These are phyloP conservation scores for Paracyclopina nana DNA, from an alignment of 1,140 invertebrate species.

Conservation along the genomic window DNA sequence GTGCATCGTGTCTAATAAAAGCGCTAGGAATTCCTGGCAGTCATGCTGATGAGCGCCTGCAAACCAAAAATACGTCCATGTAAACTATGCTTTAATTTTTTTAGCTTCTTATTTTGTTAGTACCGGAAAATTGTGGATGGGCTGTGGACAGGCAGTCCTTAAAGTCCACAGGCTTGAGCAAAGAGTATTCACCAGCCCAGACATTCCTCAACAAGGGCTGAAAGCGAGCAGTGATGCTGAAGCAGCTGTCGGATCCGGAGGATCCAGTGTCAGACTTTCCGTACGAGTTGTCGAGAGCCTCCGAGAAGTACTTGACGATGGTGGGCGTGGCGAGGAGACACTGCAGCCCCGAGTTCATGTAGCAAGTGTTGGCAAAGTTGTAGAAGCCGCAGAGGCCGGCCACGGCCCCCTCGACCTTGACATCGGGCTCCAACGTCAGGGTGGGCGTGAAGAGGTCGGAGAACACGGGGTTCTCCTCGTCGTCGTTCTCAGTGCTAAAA, in stretches of 20 bases:
- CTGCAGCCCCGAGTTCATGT: constrained; percentile 30
- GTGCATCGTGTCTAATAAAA: constrained; percentile 42
- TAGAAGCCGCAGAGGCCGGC: constrained; percentile 28
- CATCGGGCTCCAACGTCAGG: no score
- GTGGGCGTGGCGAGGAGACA: constrained; percentile 27
- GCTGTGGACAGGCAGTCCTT: constrained; percentile 37
- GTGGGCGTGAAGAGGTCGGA: no score
- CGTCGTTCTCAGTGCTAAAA: no score
- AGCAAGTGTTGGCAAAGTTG: constrained; percentile 36
- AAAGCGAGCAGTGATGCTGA: not conserved
- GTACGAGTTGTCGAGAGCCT: not conserved
- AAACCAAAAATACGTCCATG: no score
- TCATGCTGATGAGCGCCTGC: constrained; percentile 40
- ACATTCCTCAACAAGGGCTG: not conserved
- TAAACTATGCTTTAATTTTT: no score
- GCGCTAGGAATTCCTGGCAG: constrained; percentile 47
- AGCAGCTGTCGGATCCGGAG: no score
- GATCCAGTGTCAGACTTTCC: not conserved
- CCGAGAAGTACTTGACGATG: constrained; percentile 27
- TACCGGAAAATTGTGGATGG: constrained; percentile 40
- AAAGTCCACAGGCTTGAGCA: constrained; percentile 37
- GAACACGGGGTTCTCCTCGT: no score
- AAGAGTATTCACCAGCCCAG: constrained; percentile 20
- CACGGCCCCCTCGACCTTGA: no score
- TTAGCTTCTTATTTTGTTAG: no score